Percentiles rank a stretch among this genome's conserved stretches.
Evolutionary conservation across 2,797 vertebrate genomes (phyloP).

Genomic region (Pristis pectinata): DNA sequence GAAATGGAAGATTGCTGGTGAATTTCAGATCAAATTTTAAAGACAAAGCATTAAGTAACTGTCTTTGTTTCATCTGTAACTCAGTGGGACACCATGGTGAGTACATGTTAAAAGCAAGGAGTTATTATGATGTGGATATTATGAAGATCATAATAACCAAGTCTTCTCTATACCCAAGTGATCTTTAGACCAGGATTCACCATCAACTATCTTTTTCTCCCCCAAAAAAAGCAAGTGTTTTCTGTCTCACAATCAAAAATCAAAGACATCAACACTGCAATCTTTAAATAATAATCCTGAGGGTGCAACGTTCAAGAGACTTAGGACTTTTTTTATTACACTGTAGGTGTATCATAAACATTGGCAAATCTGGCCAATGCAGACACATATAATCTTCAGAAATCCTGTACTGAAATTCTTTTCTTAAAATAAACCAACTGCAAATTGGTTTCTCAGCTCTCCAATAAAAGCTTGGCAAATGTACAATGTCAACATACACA

Average conservation of each 20-base stretch:
- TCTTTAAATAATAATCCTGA: not conserved
- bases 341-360: too few species aligned
- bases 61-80: not conserved
- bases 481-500: not conserved
- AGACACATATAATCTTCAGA: not conserved
- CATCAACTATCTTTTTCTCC: not conserved
- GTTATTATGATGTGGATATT: conserved; percentile 14
- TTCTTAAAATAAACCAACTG: not conserved
- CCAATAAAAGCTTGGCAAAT: not conserved
- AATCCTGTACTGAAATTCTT: not conserved
- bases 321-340: too few species aligned
- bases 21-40: conserved; percentile 3
- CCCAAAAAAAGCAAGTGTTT: not conserved
- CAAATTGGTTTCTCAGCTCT: not conserved
- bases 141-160: conserved; percentile 13
- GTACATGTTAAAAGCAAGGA: not conserved
- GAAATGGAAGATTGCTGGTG: not conserved
- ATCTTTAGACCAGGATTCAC: not conserved
- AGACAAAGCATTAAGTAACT: not conserved
- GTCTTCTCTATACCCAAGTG: not conserved
- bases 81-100: not conserved
- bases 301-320: too few species aligned
- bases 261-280: not conserved
- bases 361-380: not conserved
- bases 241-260: not conserved